Conservation (phyloP, 2,888 invertebrate genomes). For the Nipponacmea schrenckii region DNA sequence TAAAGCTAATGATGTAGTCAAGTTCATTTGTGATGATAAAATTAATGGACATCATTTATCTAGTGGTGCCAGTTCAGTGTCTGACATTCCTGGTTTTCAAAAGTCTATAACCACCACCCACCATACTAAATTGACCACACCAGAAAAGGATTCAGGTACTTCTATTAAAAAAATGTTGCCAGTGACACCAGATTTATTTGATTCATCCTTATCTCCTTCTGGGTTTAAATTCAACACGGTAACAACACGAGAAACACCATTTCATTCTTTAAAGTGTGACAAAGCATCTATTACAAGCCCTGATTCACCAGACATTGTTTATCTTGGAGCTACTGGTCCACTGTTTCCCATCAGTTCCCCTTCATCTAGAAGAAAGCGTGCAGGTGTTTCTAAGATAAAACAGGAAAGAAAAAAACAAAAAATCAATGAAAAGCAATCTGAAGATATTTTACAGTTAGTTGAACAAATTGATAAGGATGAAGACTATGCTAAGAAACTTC, state of each 20-base stretch:
- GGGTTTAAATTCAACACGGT: not conserved
- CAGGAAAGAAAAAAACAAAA: not conserved
- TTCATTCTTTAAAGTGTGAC: too few species aligned
- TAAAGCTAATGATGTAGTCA: too few species aligned
- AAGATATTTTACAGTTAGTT: constrained; percentile 22
- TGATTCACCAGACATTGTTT: not conserved
- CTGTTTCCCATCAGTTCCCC: not conserved
- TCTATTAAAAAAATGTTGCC: too few species aligned
- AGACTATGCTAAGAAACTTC: constrained; percentile 39
- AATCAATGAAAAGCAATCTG: not conserved
- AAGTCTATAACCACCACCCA: too few species aligned
- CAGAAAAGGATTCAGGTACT: too few species aligned
- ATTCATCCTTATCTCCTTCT: not conserved
- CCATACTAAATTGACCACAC: too few species aligned
- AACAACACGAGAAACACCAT: not conserved
- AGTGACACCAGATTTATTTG: not conserved
- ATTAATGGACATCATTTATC: too few species aligned
- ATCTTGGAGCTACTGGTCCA: not conserved
- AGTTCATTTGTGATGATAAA: too few species aligned
- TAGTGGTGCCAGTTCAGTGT: too few species aligned
- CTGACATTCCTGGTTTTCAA: too few species aligned
- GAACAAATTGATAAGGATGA: constrained; percentile 42
- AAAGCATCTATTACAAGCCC: not conserved
- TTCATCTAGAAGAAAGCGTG: not conserved
- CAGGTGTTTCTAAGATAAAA: not conserved